Evolutionary conservation across 1,140 invertebrate species (phyloP).

Genomic region (Hestina assimilis): DNA sequence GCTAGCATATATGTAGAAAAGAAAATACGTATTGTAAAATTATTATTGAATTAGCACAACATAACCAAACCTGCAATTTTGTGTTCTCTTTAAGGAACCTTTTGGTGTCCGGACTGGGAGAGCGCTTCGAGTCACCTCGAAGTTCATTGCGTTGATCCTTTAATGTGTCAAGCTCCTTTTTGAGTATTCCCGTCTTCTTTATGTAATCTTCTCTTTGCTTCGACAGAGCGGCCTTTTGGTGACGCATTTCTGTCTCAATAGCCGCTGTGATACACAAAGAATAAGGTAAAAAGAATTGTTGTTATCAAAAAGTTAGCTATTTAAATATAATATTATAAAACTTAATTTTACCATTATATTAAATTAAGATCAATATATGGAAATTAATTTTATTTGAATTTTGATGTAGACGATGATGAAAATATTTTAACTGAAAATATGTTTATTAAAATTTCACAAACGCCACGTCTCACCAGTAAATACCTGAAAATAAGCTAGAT

Average conservation of each 20-base stretch:
- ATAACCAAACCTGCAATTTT: conserved; percentile 84
- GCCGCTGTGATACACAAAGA: conserved; percentile 75
- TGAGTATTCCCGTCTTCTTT: conserved; percentile 83
- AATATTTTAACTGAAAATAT: no score
- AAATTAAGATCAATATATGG: no score
- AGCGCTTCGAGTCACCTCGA: conserved; percentile 80
- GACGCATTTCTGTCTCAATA: conserved; percentile 87
- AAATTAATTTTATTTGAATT: no score
- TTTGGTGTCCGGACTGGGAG: conserved; percentile 83
- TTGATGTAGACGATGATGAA: no score
- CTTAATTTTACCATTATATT: no score
- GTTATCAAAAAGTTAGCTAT: neutral
- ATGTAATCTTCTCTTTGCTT: conserved; percentile 89
- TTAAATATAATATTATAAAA: neutral
- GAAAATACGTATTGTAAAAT: neutral
- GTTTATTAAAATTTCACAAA: no score
- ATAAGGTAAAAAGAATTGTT: conserved; percentile 4
- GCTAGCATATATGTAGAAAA: conserved; percentile 9
- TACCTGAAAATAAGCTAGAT: no score
- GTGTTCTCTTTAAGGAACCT: conserved; percentile 88
- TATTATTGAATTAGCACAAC: conserved; percentile 1
- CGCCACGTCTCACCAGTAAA: no score
- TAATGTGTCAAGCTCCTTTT: conserved; percentile 86
- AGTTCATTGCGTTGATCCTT: conserved; percentile 87
- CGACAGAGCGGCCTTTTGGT: conserved; percentile 86